Conservation (phyloP, 2,888 invertebrate genomes). For the Melitaea athalia region DNA sequence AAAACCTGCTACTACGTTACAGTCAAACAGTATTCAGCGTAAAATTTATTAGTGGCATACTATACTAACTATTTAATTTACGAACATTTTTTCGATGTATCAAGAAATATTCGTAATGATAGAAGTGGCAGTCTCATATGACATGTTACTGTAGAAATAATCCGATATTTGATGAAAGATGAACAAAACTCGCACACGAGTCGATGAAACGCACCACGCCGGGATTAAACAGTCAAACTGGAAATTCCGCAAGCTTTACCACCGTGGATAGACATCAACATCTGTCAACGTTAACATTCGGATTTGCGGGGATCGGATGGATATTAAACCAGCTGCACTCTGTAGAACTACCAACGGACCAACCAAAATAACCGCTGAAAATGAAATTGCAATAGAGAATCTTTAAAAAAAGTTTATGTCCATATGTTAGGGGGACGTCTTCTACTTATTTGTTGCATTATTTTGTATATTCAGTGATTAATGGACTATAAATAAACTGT, state of each 20-base stretch:
- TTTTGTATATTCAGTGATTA: not conserved
- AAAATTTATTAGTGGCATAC: not conserved
- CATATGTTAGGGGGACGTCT: not conserved
- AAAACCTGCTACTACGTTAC: not conserved
- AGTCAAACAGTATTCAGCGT: not conserved
- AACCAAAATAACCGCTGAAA: slow-evolving; percentile 36
- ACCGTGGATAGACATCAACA: slow-evolving; percentile 56
- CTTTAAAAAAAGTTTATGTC: slow-evolving; percentile 19
- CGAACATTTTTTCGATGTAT: not conserved
- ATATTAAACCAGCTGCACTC: slow-evolving; percentile 62
- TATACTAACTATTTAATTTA: too few species aligned
- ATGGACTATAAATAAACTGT: too few species aligned
- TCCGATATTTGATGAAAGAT: slow-evolving; percentile 34
- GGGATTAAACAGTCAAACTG: slow-evolving; percentile 66
- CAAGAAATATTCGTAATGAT: not conserved
- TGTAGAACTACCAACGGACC: slow-evolving; percentile 31
- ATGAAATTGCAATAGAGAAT: slow-evolving; percentile 39
- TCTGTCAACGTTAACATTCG: slow-evolving; percentile 65
- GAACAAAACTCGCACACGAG: slow-evolving; percentile 40
- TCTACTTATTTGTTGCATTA: not conserved
- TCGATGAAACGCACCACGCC: slow-evolving; percentile 51
- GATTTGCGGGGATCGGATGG: slow-evolving; percentile 64
- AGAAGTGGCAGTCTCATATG: not conserved
- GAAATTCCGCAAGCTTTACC: slow-evolving; percentile 59
- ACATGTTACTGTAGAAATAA: slow-evolving; percentile 19